phyloP scores from a whole-genome alignment of 1,140 invertebrate genomes.

The Bilobella aurantiaca region DNA sequence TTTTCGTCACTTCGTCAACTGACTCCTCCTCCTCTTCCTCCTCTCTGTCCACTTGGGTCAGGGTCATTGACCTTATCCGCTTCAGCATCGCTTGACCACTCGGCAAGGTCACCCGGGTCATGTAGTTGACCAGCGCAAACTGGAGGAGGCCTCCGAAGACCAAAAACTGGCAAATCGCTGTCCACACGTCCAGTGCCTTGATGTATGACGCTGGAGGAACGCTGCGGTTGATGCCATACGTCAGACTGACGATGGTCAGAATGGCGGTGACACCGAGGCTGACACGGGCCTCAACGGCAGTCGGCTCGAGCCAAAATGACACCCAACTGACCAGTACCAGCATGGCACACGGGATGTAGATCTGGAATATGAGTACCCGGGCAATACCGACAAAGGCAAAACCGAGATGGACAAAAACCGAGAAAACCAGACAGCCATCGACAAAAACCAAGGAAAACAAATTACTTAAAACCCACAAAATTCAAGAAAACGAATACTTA shows the following conservation, averaged over 20 bases:
- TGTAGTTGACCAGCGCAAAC: constrained; percentile 51
- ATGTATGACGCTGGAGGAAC: constrained; percentile 46
- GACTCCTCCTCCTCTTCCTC: background rate
- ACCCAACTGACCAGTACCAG: constrained; percentile 45
- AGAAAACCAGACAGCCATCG: too few species aligned
- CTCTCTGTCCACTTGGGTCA: too few species aligned
- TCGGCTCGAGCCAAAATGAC: constrained; percentile 36
- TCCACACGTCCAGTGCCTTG: constrained; percentile 49
- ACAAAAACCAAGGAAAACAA: too few species aligned
- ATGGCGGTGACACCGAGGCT: constrained; percentile 50
- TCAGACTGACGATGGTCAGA: constrained; percentile 46
- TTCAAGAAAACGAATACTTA: too few species aligned
- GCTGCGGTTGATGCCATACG: constrained; percentile 45
- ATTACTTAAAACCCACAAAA: too few species aligned
- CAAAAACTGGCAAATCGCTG: constrained; percentile 44
- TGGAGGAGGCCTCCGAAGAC: constrained; percentile 51
- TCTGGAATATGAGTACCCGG: too few species aligned
- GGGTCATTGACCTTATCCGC: too few species aligned
- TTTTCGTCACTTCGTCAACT: too few species aligned
- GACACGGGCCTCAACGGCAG: constrained; percentile 50
- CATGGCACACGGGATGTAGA: constrained; percentile 44
- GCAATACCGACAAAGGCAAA: too few species aligned
- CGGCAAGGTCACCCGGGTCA: too few species aligned
- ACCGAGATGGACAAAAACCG: too few species aligned
- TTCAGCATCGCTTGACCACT: too few species aligned